Percentiles rank a stretch among this genome's conserved stretches.
These are phyloP conservation scores for Strigamia maritima DNA, from an alignment of 2,888 invertebrate genomes.

Conservation along the genomic window DNA sequence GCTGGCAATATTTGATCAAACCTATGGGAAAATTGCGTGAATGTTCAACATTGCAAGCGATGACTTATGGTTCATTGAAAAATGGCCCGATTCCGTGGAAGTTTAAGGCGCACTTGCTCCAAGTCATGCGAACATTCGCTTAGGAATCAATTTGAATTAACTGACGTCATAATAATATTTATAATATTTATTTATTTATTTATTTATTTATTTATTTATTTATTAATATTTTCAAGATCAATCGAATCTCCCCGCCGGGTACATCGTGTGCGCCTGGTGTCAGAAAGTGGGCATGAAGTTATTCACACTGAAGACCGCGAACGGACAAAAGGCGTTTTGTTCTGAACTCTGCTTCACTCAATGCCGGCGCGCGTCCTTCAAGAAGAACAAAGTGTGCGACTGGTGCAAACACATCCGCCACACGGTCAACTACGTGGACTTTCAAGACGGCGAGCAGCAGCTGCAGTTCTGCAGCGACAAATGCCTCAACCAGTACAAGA, in stretches of 20 bases:
- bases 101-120: neutral
- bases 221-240: constrained; percentile 43
- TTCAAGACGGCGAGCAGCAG: constrained; percentile 85
- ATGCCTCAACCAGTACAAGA: constrained; percentile 92
- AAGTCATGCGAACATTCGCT: neutral
- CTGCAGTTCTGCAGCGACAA: constrained; percentile 86
- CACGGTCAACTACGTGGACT: constrained; percentile 86
- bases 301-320: constrained; percentile 49
- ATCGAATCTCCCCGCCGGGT: constrained; percentile 44
- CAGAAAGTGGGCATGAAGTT: constrained; percentile 51
- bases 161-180: no score
- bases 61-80: neutral
- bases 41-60: neutral
- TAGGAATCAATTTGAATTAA: neutral
- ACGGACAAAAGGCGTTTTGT: constrained; percentile 61
- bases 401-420: constrained; percentile 89
- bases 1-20: constrained; percentile 34
- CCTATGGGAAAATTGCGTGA: neutral
- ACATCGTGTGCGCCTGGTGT: constrained; percentile 52
- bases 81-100: neutral
- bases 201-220: constrained; percentile 16
- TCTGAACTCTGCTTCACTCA: constrained; percentile 88
- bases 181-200: neutral
- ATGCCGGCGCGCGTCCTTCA: constrained; percentile 82
- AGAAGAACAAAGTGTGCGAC: constrained; percentile 82